phyloP scores from a whole-genome alignment of 2,888 invertebrate genomes.

The Pristionchus entomophagus region DNA sequence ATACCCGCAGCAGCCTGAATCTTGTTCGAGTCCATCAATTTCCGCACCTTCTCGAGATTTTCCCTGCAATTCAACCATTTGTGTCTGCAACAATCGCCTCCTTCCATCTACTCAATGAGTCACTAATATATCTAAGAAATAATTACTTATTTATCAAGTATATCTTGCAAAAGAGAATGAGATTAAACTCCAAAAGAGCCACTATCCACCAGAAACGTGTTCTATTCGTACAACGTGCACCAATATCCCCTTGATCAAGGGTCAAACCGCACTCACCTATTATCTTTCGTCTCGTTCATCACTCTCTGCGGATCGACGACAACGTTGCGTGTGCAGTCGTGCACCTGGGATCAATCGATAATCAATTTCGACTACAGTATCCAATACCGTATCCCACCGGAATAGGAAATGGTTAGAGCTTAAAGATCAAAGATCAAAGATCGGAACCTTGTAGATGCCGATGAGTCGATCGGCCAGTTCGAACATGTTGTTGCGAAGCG shows the following conservation, averaged over 20 bases:
- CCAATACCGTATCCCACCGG: background rate
- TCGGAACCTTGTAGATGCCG: constrained; percentile 90
- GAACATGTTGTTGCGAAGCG: constrained; percentile 96
- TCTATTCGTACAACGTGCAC: too few species aligned
- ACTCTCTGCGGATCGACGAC: constrained; percentile 42
- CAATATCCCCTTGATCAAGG: too few species aligned
- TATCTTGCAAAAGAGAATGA: background rate
- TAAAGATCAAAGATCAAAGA: background rate
- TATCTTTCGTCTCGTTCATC: background rate
- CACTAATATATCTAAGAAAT: too few species aligned
- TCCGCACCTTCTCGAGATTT: background rate
- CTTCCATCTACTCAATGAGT: too few species aligned
- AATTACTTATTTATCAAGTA: background rate
- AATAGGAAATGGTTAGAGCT: background rate
- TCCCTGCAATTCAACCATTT: too few species aligned
- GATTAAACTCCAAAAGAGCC: background rate
- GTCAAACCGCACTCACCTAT: too few species aligned
- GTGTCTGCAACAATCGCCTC: too few species aligned
- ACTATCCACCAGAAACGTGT: background rate
- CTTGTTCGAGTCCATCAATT: background rate
- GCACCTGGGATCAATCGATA: background rate
- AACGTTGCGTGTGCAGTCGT: constrained; percentile 44
- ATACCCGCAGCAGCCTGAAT: constrained; percentile 14
- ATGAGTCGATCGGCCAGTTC: constrained; percentile 92
- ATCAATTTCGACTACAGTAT: background rate